Evolutionary conservation across 2,113 vertebrate genomes (phyloP), one percentile per base, ranked within the genome.

Genomic region (Pluvianellus socialis): DNA sequence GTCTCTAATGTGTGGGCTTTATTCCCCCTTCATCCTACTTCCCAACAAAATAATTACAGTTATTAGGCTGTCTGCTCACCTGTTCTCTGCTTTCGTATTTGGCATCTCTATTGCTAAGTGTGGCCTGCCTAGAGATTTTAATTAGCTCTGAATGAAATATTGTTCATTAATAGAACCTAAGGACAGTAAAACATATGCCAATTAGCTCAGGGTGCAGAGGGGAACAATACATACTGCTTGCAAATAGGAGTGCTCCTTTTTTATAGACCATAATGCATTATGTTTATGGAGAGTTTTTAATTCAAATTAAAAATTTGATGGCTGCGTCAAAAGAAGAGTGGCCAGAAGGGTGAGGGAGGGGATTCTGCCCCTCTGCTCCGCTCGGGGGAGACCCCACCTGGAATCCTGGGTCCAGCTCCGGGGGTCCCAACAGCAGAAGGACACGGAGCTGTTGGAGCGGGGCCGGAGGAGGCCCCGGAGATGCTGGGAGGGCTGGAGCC

Each of bases 81-180:
- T 97, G 91, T 86, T 87, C 93, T 56, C 79, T 75, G 35, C n/a
- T 81, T 91, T 96, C 87, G 52, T 71, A 94, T 87, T 33, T 95
- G 80, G 95, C 94, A 87, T 95, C 96, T 97, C 96, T 86, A 86
- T 77, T 97, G 86, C 93, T 75, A 91, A 94, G 82, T 53, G n/a
- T 93, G 95, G 95, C 79, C 97, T 33, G 73, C 95, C 95, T 91
- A 47, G 95, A 95, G 95, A 83, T 95, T 97, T 96, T 96, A 97
- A 97, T 98, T 96, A 97, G 92, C 85, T 97, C 76, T 90, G 93
- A 97, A 97, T 96, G 96, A 97, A 97, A 97, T 97, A 94, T 89
- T 94, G 88, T 67, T 98, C 95, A 94, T 98, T 98, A 98, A 96
- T 95, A 96, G 96, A 97, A 93, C 92, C 92, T 83, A 26, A 49